phyloP scores from a whole-genome alignment of 2,888 invertebrate genomes.

The Eristalis arbustorum region DNA sequence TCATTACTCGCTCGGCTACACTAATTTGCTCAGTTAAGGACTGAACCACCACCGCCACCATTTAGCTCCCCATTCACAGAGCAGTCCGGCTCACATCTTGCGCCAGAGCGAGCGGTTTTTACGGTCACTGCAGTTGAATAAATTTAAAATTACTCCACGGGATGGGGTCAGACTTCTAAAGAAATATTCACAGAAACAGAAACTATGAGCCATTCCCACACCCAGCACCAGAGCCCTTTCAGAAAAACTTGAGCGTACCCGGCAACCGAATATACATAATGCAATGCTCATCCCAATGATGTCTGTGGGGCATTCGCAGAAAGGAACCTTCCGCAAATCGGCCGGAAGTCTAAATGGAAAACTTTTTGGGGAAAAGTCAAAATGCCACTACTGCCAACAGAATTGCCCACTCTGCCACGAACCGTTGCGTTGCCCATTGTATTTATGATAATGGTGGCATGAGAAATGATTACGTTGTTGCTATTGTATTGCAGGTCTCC shows the following conservation, averaged over 20 bases:
- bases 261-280: neutral
- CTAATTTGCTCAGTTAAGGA: neutral
- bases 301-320: conserved; percentile 5
- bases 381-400: conserved; percentile 25
- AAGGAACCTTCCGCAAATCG: conserved; percentile 21
- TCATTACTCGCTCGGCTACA: neutral
- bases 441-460: conserved; percentile 37
- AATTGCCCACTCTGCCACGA: neutral
- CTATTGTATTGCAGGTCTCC: neutral
- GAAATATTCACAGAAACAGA: conserved; percentile 4
- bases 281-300: neutral
- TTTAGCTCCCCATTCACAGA: neutral
- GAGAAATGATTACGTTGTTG: conserved; percentile 43
- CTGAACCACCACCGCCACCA: neutral
- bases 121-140: conserved; percentile 2
- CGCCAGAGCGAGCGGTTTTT: neutral
- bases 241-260: neutral
- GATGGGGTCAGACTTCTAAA: neutral
- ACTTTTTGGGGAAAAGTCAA: conserved; percentile 33
- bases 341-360: conserved; percentile 56
- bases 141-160: conserved; percentile 2
- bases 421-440: conserved; percentile 44
- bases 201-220: neutral
- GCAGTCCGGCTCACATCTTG: neutral
- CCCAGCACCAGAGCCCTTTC: neutral